A percentile compares a stretch with the other conserved stretches of the same genome.
Evolutionary conservation across 1,140 invertebrate genomes (phyloP).

Genomic region (Heliothis virescens): DNA sequence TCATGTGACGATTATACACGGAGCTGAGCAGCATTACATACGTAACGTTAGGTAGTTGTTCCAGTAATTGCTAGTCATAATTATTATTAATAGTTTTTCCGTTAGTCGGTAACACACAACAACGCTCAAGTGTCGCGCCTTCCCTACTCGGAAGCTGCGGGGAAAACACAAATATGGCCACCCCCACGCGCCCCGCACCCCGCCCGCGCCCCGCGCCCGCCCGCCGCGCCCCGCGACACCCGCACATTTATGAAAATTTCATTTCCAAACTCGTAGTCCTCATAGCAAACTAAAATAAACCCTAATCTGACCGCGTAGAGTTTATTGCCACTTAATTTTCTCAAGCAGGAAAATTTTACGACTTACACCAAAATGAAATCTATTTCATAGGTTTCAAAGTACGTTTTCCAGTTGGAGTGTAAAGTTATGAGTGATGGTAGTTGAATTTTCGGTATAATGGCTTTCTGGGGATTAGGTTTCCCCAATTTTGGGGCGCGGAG

Average conservation of each 20-base stretch:
- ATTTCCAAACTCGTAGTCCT: conserved; percentile 69
- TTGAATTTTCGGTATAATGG: conserved; percentile 80
- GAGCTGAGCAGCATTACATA: not conserved
- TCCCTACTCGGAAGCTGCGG: conserved; percentile 72
- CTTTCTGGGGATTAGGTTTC: conserved; percentile 81
- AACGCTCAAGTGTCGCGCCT: conserved; percentile 70
- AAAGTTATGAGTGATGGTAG: conserved; percentile 70
- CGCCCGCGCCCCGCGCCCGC: conserved; percentile 48
- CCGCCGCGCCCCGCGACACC: conserved; percentile 47
- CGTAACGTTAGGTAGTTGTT: conserved; percentile 15
- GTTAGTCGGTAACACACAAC: conserved; percentile 67
- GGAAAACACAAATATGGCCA: conserved; percentile 74
- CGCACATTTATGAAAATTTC: conserved; percentile 82
- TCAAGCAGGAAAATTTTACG: conserved; percentile 63
- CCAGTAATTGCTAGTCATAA: conserved; percentile 65
- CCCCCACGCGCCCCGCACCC: conserved; percentile 44
- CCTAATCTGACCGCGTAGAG: conserved; percentile 71
- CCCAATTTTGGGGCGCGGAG: conserved; percentile 66
- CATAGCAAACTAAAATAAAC: conserved; percentile 74
- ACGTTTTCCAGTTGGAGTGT: conserved; percentile 42
- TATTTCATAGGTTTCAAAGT: conserved; percentile 65
- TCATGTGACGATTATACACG: too few relatives aligned
- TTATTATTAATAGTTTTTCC: conserved; percentile 83
- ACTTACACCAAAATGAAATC: conserved; percentile 66
- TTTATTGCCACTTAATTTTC: conserved; percentile 72